A percentile compares a stretch with the other conserved stretches of the same genome.
Conservation (phyloP, 2,888 invertebrate genomes). For the Diachrysia chrysitis region DNA sequence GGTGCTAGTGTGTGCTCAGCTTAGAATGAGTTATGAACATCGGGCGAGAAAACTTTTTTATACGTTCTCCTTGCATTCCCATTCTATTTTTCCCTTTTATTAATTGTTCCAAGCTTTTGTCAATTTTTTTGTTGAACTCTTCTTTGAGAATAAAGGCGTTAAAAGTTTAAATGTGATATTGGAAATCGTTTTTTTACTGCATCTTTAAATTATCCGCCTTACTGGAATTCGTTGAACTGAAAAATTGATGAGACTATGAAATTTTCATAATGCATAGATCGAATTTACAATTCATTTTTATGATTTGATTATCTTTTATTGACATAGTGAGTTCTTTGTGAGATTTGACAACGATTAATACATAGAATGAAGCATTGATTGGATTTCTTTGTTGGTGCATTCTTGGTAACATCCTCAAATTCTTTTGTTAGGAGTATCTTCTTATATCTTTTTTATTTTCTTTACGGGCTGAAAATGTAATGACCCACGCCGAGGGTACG, state of each 20-base stretch:
- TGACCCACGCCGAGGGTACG: too few species aligned
- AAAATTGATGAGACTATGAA: constrained; percentile 23
- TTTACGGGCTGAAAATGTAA: too few species aligned
- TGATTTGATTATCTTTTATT: neutral
- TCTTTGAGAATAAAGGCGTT: constrained; percentile 21
- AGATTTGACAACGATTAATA: too few species aligned
- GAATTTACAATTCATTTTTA: neutral
- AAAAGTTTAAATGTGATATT: constrained; percentile 42
- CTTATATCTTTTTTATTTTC: too few species aligned
- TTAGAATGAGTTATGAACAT: constrained; percentile 74
- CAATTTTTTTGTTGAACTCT: constrained; percentile 33
- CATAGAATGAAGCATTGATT: too few species aligned
- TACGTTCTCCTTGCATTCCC: constrained; percentile 50
- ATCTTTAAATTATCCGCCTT: constrained; percentile 28
- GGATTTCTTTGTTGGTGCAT: too few species aligned
- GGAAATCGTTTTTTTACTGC: constrained; percentile 1
- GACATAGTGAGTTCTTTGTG: neutral
- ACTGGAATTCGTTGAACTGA: constrained; percentile 26
- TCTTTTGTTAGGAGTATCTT: too few species aligned
- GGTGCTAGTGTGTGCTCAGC: constrained; percentile 65
- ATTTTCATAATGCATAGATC: constrained; percentile 21
- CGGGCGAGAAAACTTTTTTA: constrained; percentile 61
- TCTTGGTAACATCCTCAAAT: too few species aligned
- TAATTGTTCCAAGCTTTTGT: constrained; percentile 51
- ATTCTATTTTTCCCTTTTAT: constrained; percentile 43